These are phyloP conservation scores for Astropecten irregularis DNA, from an alignment of 53 echinoderm and acorn worm genomes.

Conservation along the genomic window DNA sequence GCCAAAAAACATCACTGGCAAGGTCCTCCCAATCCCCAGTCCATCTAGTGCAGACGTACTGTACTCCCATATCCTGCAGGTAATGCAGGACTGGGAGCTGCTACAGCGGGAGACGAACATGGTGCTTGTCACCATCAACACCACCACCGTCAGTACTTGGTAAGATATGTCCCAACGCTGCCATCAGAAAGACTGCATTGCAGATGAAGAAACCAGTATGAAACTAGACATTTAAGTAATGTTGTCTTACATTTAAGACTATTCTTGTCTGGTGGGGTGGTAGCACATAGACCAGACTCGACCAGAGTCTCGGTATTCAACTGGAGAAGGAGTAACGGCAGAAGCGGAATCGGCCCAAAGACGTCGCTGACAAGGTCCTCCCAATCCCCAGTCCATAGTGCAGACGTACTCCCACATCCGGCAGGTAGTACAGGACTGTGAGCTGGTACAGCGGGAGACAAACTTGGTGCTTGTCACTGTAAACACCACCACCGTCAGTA, in stretches of 20 bases:
- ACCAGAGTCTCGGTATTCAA: no score
- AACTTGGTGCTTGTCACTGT: constrained; percentile 45
- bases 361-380: constrained; percentile 15
- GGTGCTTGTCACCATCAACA: constrained; percentile 49
- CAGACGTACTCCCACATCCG: no score
- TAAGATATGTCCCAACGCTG: no score
- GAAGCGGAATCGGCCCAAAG: constrained; percentile 13
- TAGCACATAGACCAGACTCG: no score
- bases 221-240: no score
- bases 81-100: background rate
- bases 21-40: constrained; percentile 24
- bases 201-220: no score
- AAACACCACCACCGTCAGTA: no score
- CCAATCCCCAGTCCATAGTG: constrained; percentile 26
- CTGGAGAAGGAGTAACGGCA: constrained; percentile 4
- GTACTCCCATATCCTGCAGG: no score
- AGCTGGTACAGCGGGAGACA: background rate
- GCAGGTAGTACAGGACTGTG: constrained; percentile 19
- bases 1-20: constrained; percentile 23
- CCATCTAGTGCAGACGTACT: no score
- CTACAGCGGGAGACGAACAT: constrained; percentile 7
- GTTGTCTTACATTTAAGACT: no score
- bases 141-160: constrained; percentile 20
- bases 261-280: no score
- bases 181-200: no score